A percentile compares a stretch with the other conserved stretches of the same genome.
phyloP scores from a whole-genome alignment of 2,888 invertebrate species.

The Cataglyphis altisquamis region DNA sequence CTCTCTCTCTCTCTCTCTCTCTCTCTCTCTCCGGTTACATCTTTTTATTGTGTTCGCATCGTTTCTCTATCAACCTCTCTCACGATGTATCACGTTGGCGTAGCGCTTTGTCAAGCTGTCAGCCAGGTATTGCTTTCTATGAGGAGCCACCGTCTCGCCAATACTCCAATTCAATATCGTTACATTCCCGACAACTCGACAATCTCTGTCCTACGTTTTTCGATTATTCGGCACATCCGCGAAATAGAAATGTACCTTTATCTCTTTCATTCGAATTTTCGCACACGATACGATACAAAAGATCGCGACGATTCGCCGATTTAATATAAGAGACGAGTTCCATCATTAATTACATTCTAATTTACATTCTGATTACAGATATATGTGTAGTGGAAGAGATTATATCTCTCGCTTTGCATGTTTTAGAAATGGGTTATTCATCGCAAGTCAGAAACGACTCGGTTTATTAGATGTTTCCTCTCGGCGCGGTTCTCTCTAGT shows the following conservation, averaged over 20 bases:
- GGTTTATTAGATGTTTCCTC: conserved; percentile 34
- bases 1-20: not conserved
- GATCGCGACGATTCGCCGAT: conserved; percentile 7
- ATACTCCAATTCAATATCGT: conserved; percentile 48
- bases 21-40: not conserved
- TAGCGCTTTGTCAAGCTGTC: conserved; percentile 49
- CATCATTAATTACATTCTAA: conserved; percentile 26
- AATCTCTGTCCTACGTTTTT: conserved; percentile 43
- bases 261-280: conserved; percentile 33
- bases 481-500: conserved; percentile 24
- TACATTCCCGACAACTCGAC: conserved; percentile 39
- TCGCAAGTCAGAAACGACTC: conserved; percentile 12
- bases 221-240: conserved; percentile 35
- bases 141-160: conserved; percentile 42
- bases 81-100: conserved; percentile 28
- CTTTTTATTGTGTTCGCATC: conserved; percentile 39
- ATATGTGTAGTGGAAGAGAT: not conserved
- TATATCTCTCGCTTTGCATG: conserved; percentile 19
- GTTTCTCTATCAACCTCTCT: conserved; percentile 31
- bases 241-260: conserved; percentile 36
- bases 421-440: conserved; percentile 17
- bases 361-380: conserved; percentile 16
- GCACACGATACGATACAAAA: conserved; percentile 2
- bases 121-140: conserved; percentile 51
- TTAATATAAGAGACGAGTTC: not conserved